Evolutionary conservation across 2,113 vertebrate species (phyloP), one percentile per base, ranked within the genome.

Genomic region (Leiothrix lutea): DNA sequence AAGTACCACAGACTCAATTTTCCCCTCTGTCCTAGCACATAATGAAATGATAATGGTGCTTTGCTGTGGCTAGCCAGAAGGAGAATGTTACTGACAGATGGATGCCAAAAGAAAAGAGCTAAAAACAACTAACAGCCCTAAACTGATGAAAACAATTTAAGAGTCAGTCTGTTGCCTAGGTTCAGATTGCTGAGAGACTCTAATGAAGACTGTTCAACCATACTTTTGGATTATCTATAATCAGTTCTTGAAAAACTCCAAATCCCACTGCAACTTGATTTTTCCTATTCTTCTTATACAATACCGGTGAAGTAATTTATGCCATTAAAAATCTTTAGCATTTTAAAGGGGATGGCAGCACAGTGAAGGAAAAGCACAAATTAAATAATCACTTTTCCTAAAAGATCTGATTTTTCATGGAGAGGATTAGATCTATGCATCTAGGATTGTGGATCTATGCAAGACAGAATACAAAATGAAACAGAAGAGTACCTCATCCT

Each of bases 91-190:
- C 47, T 88, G 81, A 94, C 94, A 96, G 93, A 95, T 93, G 92
- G 94, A 80, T 77, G 51, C 54, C 60, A 44, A 77, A 95, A 79
- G 87, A 81, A 92, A 91, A 80, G 81, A 82, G 42, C 71, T 92
- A 93, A 94, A 95, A 95, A 77, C 66, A 67, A 80, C 79, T 73
- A 88, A 86, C 56, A 69, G 73, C 73, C 74, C 66, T 81, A 81
- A 75, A 92, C 50, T 19, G 87, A 88, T 92, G 87, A 93, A 91
- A 94, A 94, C 88, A 58, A 66, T 73, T 58, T 58, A 62, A 93
- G 42, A 92, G 85, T 50, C 74, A 84, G 94, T 61, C 87, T 95
- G 94, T 66, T 96, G 66, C 62, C 20, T 38, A 57, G 67, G 29
- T 90, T 93, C 64, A 65, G 58, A 40, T 44, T 86, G 58, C 45